Conservation (phyloP, 2,888 invertebrate genomes). For the Mythimna vitellina region DNA sequence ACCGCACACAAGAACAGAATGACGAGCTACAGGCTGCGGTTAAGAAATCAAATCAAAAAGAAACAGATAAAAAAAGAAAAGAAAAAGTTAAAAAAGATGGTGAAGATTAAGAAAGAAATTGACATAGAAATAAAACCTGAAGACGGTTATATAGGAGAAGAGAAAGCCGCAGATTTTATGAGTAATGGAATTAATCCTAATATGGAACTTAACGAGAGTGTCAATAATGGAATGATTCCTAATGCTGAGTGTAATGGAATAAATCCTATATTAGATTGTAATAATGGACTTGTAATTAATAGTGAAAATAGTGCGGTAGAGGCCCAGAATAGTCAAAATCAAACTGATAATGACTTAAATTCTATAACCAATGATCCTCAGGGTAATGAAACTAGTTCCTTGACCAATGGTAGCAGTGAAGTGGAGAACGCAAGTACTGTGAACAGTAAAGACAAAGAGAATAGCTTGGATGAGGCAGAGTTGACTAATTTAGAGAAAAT, state of each 20-base stretch:
- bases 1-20: constrained; percentile 81
- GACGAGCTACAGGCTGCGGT: constrained; percentile 83
- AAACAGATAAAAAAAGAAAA: constrained; percentile 79
- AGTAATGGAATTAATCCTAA: constrained; percentile 14
- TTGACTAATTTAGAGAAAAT: constrained; percentile 79
- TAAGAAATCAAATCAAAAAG: constrained; percentile 79
- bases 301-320: background rate
- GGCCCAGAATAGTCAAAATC: constrained; percentile 5
- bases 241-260: background rate
- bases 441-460: constrained; percentile 47
- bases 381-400: constrained; percentile 21
- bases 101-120: constrained; percentile 69
- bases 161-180: constrained; percentile 73
- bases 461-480: constrained; percentile 53
- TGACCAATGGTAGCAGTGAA: constrained; percentile 15
- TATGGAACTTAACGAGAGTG: constrained; percentile 22
- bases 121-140: constrained; percentile 85
- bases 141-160: constrained; percentile 85
- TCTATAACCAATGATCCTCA: background rate
- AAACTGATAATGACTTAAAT: background rate
- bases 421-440: constrained; percentile 23
- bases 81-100: constrained; percentile 75
- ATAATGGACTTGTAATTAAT: constrained; percentile 18
- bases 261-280: background rate
- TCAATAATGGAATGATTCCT: constrained; percentile 4